Evolutionary conservation across 2,888 invertebrate genomes (phyloP), one percentile per base, ranked within the genome.

Genomic region (Pimpla rufipes): DNA sequence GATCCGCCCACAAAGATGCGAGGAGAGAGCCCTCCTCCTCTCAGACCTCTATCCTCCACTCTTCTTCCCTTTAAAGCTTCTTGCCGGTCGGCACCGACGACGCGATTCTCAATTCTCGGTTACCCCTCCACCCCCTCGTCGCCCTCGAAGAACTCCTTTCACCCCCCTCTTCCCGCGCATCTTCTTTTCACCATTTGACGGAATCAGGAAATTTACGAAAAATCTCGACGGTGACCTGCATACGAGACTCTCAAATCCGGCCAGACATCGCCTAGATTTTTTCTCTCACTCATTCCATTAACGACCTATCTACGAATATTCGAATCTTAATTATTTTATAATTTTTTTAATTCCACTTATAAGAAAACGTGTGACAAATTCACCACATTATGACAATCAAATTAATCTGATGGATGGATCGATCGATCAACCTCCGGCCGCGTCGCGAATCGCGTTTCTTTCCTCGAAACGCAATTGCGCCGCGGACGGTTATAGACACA

Each of bases 1-100:
- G 82, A 86, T 79, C 76, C 66, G 66, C 74, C 78, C 78, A 75
- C 78, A 70, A 81, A 79, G 67, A 81, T 80, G 62, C 16, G 8
- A 16, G 40, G 29, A 29, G 29, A 29, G 29, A 2, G 3, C 5
- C 13, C 18, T 50, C 23, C 29, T 29, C 29, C 52, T 55, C 62
- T 13, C 59, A 40, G 74, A 62, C 67, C 59, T 59, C 68, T 23
- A 10, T 47, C 35, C 21, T 40, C 59, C 42, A 40, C 66, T 47
- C 74, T 57, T 75, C 66, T 66, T 81, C 50, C 79, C 79, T 75
- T 74, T 35, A 57, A 66, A 84, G 84, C 80, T 78, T 83, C 50
- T 79, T 68, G 77, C 74, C 77, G 29, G 79, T 73, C 42, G 74
- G 73, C 47, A 80, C 40, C 57, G 68, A 84, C 74, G 73, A 75